Evolutionary conservation across 2,888 invertebrate genomes (phyloP).

Genomic region (Trissolcus brochymenae): DNA sequence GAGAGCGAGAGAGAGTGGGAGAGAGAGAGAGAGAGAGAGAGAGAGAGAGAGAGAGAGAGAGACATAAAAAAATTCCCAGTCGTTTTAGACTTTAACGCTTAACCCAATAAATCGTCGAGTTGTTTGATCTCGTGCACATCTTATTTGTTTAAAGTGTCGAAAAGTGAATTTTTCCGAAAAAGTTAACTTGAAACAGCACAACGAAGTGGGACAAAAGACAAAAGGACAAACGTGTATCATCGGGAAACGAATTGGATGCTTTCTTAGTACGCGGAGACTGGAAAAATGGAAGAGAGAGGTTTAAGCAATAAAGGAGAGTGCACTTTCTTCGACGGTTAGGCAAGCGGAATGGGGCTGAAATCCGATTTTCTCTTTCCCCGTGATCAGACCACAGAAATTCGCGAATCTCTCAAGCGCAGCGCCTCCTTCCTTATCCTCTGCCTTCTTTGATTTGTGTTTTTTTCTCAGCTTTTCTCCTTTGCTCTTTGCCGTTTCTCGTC

Average conservation of each 20-base stretch:
- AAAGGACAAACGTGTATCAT: constrained; percentile 54
- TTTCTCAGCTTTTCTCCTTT: constrained; percentile 19
- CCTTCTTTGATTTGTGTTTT: constrained; percentile 40
- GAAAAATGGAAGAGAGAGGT: constrained; percentile 57
- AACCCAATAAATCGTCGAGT: constrained; percentile 22
- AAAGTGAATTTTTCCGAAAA: constrained; percentile 39
- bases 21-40: background rate
- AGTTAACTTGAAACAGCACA: constrained; percentile 11
- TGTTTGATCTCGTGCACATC: background rate
- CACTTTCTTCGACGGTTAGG: constrained; percentile 57
- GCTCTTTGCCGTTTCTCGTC: constrained; percentile 1
- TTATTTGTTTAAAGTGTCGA: constrained; percentile 34
- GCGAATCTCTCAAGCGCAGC: constrained; percentile 42
- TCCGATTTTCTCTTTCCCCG: constrained; percentile 64
- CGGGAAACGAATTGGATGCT: constrained; percentile 53
- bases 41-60: background rate
- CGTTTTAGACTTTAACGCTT: constrained; percentile 6
- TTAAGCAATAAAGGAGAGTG: constrained; percentile 57
- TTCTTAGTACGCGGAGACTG: constrained; percentile 50
- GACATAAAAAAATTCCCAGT: background rate
- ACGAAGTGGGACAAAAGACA: constrained; percentile 35
- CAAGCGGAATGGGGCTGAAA: constrained; percentile 60
- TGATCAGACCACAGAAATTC: constrained; percentile 58
- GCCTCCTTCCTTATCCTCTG: constrained; percentile 27
- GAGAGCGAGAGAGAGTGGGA: background rate